Evolutionary conservation across 2,113 vertebrate species (phyloP), one percentile per base, ranked within the genome.

Genomic region (Ardeotis arabs): DNA sequence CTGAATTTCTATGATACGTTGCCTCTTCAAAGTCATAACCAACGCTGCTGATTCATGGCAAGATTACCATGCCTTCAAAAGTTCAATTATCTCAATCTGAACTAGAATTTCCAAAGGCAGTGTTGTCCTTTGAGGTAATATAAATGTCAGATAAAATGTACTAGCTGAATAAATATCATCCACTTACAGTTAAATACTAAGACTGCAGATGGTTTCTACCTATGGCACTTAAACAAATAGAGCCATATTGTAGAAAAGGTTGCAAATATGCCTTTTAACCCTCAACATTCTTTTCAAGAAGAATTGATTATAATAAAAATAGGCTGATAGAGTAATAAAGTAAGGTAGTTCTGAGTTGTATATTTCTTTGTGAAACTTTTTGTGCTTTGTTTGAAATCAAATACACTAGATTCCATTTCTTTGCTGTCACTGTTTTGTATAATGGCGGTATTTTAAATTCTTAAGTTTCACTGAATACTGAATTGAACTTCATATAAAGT

Each of bases 101-200:
- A 90, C 91, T 59, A 77, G 73, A 93, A 84, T 84, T 94, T 96
- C 73, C 45, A 84, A 95, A 95, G 27, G 15, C 64, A 74, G 9
- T 53, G 77, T 77, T 95, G 67, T 96, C 69, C 55, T 95, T 84
- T 89, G 73, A 95, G 86, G 77, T 90, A 96, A 96, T 80, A 95
- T 35, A 84, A 96, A 93, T 93, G 94, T 95, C 88, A 91, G 62
- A 80, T 96, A 90, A 96, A 83, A 86, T 81, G 77, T 81, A 80
- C 49, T 94, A 80, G 47, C 53, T 88, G 75, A 94, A 90, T 87
- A 95, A 97, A 90, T 93, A 90, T 29, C 56, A 82, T 58, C 75
- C 58, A 84, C 73, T 86, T 78, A 63, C 22, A 64, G 72, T 87
- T 94, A 94, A 96, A 85, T 81, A 84, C 74, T 75, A 72, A 75